Percentiles rank a stretch among this genome's conserved stretches.
phyloP scores from a whole-genome alignment of 2,797 vertebrate genomes.

The Notolepis coatsorum region DNA sequence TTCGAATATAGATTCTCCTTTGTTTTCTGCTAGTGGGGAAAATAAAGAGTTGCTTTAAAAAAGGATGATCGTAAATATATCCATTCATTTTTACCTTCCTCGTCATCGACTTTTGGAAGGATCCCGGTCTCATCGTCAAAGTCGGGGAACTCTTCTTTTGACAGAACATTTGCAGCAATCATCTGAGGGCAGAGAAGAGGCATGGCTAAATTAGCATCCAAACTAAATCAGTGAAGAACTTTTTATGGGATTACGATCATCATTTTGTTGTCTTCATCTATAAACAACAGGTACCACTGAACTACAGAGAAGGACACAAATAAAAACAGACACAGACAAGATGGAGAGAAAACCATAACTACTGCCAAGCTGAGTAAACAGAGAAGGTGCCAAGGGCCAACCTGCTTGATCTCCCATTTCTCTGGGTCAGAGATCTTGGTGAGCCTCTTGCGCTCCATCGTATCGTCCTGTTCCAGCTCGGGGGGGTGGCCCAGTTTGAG shows the following conservation, averaged over 20 bases:
- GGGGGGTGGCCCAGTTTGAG: conserved; percentile 91
- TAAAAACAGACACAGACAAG: neutral
- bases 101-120: conserved; percentile 97
- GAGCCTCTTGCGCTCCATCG: conserved; percentile 94
- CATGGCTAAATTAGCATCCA: neutral
- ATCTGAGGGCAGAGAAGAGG: conserved; percentile 79
- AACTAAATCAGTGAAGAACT: neutral
- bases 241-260: too few relatives aligned
- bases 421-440: conserved; percentile 97
- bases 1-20: too few relatives aligned
- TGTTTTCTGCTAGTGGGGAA: too few relatives aligned
- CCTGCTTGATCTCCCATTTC: conserved; percentile 99
- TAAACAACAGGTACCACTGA: too few relatives aligned
- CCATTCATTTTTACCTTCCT: conserved; percentile 92
- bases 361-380: neutral
- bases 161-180: conserved; percentile 98
- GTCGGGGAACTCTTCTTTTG: conserved; percentile 98
- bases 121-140: conserved; percentile 99
- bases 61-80: too few relatives aligned
- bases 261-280: too few relatives aligned
- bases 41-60: too few relatives aligned
- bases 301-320: too few relatives aligned
- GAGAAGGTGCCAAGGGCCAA: conserved; percentile 37
- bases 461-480: conserved; percentile 93
- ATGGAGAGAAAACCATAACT: neutral